These are phyloP conservation scores for Latrodectus geometricus DNA, from an alignment of 1,140 invertebrate species.

Conservation along the genomic window DNA sequence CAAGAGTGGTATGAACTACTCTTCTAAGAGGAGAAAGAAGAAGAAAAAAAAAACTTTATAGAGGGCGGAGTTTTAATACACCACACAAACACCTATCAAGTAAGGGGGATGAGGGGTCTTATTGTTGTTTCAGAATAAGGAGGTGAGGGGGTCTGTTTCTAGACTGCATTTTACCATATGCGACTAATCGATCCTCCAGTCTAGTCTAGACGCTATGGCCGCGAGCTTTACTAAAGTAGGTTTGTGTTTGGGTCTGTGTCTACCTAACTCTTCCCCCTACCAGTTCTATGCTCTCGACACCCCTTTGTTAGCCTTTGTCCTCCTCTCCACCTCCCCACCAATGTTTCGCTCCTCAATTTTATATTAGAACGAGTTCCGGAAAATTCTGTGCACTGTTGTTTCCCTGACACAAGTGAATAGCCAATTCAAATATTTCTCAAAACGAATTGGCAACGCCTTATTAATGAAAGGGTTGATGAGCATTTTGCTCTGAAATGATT, in stretches of 20 bases:
- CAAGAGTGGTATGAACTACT: background rate
- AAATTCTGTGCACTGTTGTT: no score
- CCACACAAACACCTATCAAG: slow-evolving; percentile 59
- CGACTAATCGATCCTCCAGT: slow-evolving; percentile 53
- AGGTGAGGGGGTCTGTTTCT: slow-evolving; percentile 9
- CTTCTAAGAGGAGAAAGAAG: background rate
- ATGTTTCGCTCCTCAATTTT: background rate
- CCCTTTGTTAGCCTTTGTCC: slow-evolving; percentile 21
- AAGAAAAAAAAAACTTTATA: slow-evolving; percentile 11
- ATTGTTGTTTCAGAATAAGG: slow-evolving; percentile 43
- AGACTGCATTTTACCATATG: slow-evolving; percentile 59
- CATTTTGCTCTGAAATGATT: no score
- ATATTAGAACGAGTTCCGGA: background rate
- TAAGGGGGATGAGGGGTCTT: slow-evolving; percentile 12
- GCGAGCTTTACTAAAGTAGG: slow-evolving; percentile 9
- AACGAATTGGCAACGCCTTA: no score
- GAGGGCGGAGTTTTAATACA: slow-evolving; percentile 40
- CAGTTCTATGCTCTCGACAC: no score
- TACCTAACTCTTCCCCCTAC: background rate
- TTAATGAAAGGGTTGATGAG: no score
- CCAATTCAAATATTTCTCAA: no score
- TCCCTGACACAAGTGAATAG: no score
- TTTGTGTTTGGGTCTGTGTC: slow-evolving; percentile 48
- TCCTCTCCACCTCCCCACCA: background rate
- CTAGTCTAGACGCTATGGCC: slow-evolving; percentile 59